These are phyloP conservation scores for Ameiurus melas DNA, from an alignment of 2,113 vertebrate species.

Conservation along the genomic window DNA sequence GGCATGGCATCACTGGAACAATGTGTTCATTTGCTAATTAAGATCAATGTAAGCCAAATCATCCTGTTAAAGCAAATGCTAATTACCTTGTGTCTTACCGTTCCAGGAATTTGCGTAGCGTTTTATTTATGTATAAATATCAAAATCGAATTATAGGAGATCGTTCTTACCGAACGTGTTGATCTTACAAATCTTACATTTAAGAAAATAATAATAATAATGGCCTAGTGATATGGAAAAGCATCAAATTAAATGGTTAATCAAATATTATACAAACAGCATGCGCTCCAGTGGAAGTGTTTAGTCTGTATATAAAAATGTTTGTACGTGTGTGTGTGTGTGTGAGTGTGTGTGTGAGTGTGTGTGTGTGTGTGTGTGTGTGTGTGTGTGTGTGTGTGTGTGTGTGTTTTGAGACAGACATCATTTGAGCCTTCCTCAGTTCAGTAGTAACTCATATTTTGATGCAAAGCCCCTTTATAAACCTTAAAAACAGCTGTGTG, in stretches of 20 bases:
- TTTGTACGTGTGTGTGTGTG: neutral
- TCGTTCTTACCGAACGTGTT: no score
- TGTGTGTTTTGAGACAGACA: neutral
- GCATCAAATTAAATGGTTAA: neutral
- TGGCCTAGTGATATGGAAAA: neutral
- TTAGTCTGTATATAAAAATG: neutral
- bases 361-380: no score
- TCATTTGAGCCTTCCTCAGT: neutral
- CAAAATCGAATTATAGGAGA: neutral
- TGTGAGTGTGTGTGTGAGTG: neutral
- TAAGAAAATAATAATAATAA: neutral
- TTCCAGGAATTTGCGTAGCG: neutral
- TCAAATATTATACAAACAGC: neutral
- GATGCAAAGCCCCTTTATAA: neutral
- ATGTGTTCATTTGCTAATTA: constrained; percentile 2
- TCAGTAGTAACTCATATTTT: neutral
- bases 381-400: no score
- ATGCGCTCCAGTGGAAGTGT: neutral
- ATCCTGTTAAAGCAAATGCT: neutral
- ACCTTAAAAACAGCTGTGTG: neutral
- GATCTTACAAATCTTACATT: neutral
- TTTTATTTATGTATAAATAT: neutral
- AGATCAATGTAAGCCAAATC: neutral
- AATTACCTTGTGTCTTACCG: neutral
- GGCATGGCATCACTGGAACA: neutral